These are phyloP conservation scores for Hydractinia echinata DNA, from an alignment of 30 jellyfish, hydroid and myxozoan genomes.

Conservation along the genomic window DNA sequence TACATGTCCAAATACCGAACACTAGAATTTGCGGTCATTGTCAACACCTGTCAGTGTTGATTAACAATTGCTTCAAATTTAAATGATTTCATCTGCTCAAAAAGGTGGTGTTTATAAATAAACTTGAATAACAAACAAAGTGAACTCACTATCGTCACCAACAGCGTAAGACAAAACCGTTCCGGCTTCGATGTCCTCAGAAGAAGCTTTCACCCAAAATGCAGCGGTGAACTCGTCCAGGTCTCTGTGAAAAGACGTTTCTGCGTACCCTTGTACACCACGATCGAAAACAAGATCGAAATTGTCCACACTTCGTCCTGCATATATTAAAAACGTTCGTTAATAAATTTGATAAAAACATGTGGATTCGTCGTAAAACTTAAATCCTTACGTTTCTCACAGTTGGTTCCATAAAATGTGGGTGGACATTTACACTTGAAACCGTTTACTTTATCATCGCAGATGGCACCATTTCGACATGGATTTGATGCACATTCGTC, in stretches of 20 bases:
- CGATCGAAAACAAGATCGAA: slow-evolving; percentile 90
- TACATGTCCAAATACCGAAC: too few relatives aligned
- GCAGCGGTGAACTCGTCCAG: slow-evolving; percentile 66
- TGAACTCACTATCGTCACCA: slow-evolving; percentile 64
- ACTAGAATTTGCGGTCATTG: too few relatives aligned
- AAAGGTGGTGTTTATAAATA: not conserved
- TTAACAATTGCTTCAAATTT: too few relatives aligned
- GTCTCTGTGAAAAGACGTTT: slow-evolving; percentile 41
- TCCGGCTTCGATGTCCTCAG: slow-evolving; percentile 89
- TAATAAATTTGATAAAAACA: not conserved
- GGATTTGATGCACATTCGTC: slow-evolving; percentile 95
- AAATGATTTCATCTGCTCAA: too few relatives aligned
- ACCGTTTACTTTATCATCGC: slow-evolving; percentile 76
- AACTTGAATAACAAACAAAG: not conserved
- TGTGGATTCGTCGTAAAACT: not conserved
- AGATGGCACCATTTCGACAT: slow-evolving; percentile 87
- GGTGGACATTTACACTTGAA: slow-evolving; percentile 83
- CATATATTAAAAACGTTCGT: not conserved
- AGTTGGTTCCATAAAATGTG: slow-evolving; percentile 67
- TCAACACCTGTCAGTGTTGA: too few relatives aligned
- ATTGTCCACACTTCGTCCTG: slow-evolving; percentile 56
- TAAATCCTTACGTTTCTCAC: slow-evolving; percentile 50
- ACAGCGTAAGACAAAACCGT: slow-evolving; percentile 89
- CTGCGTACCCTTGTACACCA: slow-evolving; percentile 76
- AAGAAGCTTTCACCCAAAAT: slow-evolving; percentile 84